These are phyloP conservation scores for Trematocara macrostoma DNA, from an alignment of 2,113 vertebrate species.

Conservation along the genomic window DNA sequence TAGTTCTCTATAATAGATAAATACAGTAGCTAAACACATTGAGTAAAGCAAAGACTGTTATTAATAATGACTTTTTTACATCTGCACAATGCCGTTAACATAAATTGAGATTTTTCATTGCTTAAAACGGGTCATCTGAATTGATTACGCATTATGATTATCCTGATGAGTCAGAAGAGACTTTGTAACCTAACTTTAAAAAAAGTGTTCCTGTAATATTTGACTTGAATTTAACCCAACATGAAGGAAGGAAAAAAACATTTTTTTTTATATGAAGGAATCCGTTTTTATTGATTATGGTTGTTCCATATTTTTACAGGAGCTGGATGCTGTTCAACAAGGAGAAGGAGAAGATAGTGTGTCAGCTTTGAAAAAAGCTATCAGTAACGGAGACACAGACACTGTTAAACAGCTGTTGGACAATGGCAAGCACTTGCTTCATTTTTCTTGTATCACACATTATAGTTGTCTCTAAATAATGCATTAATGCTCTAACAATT, in stretches of 20 bases:
- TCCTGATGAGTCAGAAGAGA: background rate
- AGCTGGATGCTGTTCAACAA: background rate
- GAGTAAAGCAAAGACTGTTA: background rate
- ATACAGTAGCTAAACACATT: background rate
- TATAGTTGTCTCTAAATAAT: background rate
- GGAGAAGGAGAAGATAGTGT: conserved; percentile 16
- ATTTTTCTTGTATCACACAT: background rate
- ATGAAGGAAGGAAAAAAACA: background rate
- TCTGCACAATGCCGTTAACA: background rate
- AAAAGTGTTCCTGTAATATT: background rate
- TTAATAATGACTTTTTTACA: background rate
- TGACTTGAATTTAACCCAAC: background rate
- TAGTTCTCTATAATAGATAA: background rate
- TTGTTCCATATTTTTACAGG: conserved; percentile 5
- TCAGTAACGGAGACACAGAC: conserved; percentile 72
- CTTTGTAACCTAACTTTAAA: background rate
- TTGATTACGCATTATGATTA: background rate
- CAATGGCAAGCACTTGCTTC: conserved; percentile 38
- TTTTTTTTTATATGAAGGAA: background rate
- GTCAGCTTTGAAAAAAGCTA: conserved; percentile 77
- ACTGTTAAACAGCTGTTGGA: conserved; percentile 80
- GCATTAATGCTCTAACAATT: background rate
- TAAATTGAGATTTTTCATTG: background rate
- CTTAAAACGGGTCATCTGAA: background rate
- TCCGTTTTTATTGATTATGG: background rate